A percentile compares a stretch with the other conserved stretches of the same genome.
Evolutionary conservation across 2,113 vertebrate genomes (phyloP).

Genomic region (Psammodynastes pulverulentus): DNA sequence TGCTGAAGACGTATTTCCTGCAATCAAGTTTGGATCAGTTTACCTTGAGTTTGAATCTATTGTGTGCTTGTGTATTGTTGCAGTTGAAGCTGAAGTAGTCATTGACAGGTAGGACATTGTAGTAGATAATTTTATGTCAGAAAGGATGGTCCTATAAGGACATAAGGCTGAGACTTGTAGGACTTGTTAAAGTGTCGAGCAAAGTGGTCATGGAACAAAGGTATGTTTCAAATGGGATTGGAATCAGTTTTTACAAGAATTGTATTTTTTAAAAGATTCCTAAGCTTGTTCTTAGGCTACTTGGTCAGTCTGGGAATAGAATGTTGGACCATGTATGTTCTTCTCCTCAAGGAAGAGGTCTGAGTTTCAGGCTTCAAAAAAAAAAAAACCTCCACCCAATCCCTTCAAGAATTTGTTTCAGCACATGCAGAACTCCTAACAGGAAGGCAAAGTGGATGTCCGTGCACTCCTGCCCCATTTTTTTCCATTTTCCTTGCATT

Average conservation of each 20-base stretch:
- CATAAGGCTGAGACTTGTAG: background rate
- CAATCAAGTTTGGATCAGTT: too few relatives aligned
- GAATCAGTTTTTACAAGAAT: background rate
- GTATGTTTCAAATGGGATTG: background rate
- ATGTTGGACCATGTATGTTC: background rate
- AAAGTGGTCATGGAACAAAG: background rate
- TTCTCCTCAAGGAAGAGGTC: background rate
- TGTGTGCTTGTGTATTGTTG: too few relatives aligned
- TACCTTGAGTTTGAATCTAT: too few relatives aligned
- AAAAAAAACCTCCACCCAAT: background rate
- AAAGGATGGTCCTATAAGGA: background rate
- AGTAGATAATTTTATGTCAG: too few relatives aligned
- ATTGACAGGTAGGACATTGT: too few relatives aligned
- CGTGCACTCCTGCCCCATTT: background rate
- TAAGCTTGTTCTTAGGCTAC: background rate
- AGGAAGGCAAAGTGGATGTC: background rate
- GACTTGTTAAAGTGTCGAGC: background rate
- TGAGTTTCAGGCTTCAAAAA: background rate
- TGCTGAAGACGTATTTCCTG: too few relatives aligned
- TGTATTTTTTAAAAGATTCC: background rate
- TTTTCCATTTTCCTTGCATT: background rate
- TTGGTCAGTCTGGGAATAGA: background rate
- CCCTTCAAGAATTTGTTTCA: background rate
- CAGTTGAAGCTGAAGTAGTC: too few relatives aligned
- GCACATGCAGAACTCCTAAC: background rate